phyloP scores from a whole-genome alignment of 2,113 vertebrate species.

The Laterallus jamaicensis region DNA sequence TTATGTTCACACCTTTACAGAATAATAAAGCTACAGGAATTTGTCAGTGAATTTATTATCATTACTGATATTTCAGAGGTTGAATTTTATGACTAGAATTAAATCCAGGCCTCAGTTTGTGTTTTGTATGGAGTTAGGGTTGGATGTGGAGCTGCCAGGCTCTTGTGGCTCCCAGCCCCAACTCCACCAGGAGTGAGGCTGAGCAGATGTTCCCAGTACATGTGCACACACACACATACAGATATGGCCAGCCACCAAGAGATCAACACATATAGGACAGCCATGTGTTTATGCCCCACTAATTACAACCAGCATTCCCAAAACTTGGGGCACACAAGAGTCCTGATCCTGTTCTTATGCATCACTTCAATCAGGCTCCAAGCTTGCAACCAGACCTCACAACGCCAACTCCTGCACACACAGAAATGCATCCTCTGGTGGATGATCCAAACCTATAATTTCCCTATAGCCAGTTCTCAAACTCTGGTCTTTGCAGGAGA shows the following conservation, averaged over 20 bases:
- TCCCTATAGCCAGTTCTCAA: not conserved
- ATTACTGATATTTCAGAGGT: not conserved
- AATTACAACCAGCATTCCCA: not conserved
- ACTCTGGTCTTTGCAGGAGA: not conserved
- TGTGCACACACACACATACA: fast-evolving
- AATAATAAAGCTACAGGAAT: not conserved
- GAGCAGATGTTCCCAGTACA: not conserved
- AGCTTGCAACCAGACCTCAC: not conserved
- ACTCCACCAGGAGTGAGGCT: not conserved
- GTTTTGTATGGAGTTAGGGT: not conserved
- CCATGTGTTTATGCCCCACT: not conserved
- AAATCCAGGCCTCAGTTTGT: not conserved
- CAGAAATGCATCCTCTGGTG: not conserved
- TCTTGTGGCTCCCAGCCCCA: not conserved
- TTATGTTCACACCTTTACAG: not conserved
- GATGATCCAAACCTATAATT: not conserved
- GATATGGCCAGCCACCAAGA: not conserved
- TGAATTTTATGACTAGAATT: not conserved
- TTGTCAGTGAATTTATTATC: not conserved
- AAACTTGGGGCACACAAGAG: not conserved
- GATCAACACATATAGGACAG: not conserved
- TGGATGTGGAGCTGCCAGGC: not conserved
- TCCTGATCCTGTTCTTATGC: not conserved
- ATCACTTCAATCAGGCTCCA: not conserved
- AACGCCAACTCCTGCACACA: not conserved